These are phyloP conservation scores for Proteles cristata DNA, from an alignment of 2,113 vertebrate genomes.

Conservation along the genomic window DNA sequence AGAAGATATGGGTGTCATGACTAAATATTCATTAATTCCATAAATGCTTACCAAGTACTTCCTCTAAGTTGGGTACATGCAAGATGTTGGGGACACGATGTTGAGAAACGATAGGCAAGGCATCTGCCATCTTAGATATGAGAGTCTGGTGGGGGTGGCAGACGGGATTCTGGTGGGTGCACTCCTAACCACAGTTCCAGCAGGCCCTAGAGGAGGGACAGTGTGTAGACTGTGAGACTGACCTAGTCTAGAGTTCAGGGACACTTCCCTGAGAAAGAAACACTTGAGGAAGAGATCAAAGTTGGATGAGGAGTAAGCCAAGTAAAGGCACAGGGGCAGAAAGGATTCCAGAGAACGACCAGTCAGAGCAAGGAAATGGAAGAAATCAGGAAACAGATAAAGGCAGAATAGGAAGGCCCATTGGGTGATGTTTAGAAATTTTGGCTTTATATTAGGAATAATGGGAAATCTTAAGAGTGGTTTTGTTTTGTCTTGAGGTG, in stretches of 20 bases:
- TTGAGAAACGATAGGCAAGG: background rate
- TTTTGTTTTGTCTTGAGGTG: background rate
- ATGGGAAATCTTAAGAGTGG: background rate
- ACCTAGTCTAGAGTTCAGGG: no score
- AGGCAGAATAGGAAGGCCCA: background rate
- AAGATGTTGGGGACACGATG: background rate
- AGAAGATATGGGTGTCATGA: background rate
- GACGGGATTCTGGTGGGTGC: no score
- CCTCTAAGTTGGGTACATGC: background rate
- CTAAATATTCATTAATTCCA: accelerated
- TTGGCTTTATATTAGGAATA: background rate
- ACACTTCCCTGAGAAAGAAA: background rate
- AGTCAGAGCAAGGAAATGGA: background rate
- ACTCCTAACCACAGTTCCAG: background rate
- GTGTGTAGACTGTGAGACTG: background rate
- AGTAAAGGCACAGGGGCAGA: accelerated
- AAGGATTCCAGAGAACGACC: background rate
- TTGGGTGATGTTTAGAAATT: background rate
- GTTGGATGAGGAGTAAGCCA: background rate
- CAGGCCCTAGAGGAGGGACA: accelerated
- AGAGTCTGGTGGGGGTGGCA: background rate
- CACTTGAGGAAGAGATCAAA: background rate
- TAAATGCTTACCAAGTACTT: background rate
- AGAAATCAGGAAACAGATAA: background rate
- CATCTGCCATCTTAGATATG: background rate